phyloP scores from a whole-genome alignment of 1,140 invertebrate species.

The Brachionus plicatilis region DNA sequence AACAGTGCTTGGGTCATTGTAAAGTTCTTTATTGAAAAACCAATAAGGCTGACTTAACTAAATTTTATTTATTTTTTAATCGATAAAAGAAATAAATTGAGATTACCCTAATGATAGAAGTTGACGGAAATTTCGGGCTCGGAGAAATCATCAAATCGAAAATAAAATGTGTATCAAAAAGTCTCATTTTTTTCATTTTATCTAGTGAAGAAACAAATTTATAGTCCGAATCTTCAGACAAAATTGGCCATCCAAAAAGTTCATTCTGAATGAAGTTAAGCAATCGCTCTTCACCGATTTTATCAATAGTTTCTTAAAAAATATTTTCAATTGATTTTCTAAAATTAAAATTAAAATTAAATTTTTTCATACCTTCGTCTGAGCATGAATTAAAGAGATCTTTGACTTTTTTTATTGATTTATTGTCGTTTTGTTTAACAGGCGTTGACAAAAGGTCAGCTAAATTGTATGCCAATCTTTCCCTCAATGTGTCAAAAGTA shows the following conservation, averaged over 20 bases:
- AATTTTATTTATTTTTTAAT: neutral
- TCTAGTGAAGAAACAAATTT: neutral
- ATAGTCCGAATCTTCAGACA: neutral
- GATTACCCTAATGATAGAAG: neutral
- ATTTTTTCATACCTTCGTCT: neutral
- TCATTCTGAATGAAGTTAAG: conserved; percentile 2
- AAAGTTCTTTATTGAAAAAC: conserved; percentile 27
- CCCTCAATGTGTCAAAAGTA: conserved; percentile 8
- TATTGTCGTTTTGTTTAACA: neutral
- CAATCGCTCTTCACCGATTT: neutral
- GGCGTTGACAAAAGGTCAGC: neutral
- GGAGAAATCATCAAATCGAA: conserved; percentile 5
- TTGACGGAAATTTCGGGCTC: conserved; percentile 5
- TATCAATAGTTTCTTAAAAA: conserved; percentile 23
- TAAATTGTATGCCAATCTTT: neutral
- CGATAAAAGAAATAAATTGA: neutral
- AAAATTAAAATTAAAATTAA: neutral
- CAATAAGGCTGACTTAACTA: conserved; percentile 7
- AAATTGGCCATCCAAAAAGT: conserved; percentile 5
- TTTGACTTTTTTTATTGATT: conserved; percentile 6
- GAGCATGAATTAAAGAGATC: conserved; percentile 6
- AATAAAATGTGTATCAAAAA: conserved; percentile 1
- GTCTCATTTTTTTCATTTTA: neutral
- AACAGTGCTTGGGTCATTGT: neutral
- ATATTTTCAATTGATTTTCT: neutral